Evolutionary conservation across 1,140 invertebrate genomes (phyloP), one percentile per base, ranked within the genome.

Genomic region (Drosophila nannoptera): DNA sequence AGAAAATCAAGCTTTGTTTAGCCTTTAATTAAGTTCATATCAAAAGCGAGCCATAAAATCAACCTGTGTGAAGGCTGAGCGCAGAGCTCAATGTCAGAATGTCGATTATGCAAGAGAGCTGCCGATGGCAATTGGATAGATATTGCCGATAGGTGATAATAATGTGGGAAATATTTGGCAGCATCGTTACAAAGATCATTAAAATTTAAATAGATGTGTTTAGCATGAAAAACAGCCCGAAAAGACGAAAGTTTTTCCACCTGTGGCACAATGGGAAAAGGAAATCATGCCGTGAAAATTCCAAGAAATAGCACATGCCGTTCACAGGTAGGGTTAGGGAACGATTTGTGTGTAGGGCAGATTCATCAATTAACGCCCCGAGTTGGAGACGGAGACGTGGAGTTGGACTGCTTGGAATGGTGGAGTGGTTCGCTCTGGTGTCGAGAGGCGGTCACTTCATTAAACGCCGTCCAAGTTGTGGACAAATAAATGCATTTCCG

Each of bases 81-180:
- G n/a, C 32, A 54, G 14, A 14, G n/a, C 35, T 40, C 29, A 22
- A 22, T 22, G 22, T 22, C 40, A 43, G 9, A 43, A 43, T 9
- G 7, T 16, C 8, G 12, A 14, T 14, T 7, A 43, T 43, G 12
- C 12, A 43, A 7, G 66, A 55, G 16, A 32, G 7, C 36, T 11
- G 45, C 32, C 38, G 14, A 16, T 45, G 55, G 12, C 31, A n/a
- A n/a, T 2, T 22, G 22, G 22, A 22, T 3, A 22, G 22, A 22
- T 42, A 42, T 50, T 8, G 12, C 40, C 32, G 61, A 66, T 58
- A 70, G 84, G 86, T 87, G 86, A 83, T 87, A 87, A 87, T 88
- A 82, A 87, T 87, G 86, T 87, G 86, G 86, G 86, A 87, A 87
- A 87, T 78, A 88, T 87, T 88, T 88, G 88, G 81, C 86, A 87